These are phyloP conservation scores for Patiria pectinifera DNA, from an alignment of 53 echinoderm and acorn worm genomes.

Conservation along the genomic window DNA sequence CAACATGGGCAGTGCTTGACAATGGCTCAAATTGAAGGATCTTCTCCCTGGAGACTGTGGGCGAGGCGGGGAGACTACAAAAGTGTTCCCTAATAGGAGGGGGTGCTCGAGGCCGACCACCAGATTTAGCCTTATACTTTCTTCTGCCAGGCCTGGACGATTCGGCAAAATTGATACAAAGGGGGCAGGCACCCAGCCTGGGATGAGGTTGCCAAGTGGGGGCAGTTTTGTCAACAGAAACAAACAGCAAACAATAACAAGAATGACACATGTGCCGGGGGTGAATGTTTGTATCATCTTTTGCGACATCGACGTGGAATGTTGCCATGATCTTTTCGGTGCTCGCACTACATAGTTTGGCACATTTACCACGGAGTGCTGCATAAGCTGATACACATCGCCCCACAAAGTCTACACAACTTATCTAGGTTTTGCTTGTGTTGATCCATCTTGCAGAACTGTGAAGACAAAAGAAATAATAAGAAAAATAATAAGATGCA, in stretches of 20 bases:
- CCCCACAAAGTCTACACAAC: constrained; percentile 35
- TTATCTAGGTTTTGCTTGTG: background rate
- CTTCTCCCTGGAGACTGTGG: too few relatives aligned
- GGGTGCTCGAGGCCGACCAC: too few relatives aligned
- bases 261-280: background rate
- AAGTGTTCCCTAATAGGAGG: too few relatives aligned
- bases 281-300: background rate
- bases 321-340: background rate
- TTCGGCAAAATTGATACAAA: too few relatives aligned
- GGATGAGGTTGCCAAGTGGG: background rate
- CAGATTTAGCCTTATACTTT: too few relatives aligned
- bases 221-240: background rate
- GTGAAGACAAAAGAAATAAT: background rate
- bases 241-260: background rate
- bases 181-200: too few relatives aligned
- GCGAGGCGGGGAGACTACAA: too few relatives aligned
- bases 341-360: background rate
- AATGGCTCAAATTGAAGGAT: too few relatives aligned
- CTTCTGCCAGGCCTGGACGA: too few relatives aligned
- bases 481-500: background rate
- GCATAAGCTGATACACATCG: background rate
- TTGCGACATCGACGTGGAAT: background rate
- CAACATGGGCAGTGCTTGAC: too few relatives aligned
- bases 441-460: constrained; percentile 1
- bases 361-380: background rate